Base-by-base conservation (phyloP, 2,888 invertebrate species). In the Sicus ferrugineus region DNA sequence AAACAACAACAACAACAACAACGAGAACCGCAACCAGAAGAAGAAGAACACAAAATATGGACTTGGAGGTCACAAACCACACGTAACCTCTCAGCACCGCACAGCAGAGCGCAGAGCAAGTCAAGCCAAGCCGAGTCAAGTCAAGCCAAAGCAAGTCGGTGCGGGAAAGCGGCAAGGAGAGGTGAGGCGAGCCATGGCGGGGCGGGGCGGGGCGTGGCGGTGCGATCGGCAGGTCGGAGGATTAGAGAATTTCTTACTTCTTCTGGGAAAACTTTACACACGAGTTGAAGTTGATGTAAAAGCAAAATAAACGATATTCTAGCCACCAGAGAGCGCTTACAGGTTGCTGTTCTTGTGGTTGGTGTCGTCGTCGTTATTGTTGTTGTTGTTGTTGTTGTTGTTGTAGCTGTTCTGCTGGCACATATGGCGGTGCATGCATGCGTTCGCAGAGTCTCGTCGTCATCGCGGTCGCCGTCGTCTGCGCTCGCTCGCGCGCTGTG, bases 71-170 rank as follows among this genome's bases (percentile, higher is more conserved):
- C 80, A 80, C 77, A 80, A 77, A 76, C 77, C 80, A 80, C 80
- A 79, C 78, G 78, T 80, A 80, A 80, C 80, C 81, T 76, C 59
- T 54, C n/a, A n/a, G n/a, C n/a, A n/a, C n/a, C n/a, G n/a, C n/a
- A n/a, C n/a, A n/a, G 48, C 67, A 59, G 59, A 59, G 59, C 31
- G 48, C 48, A 28, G 50, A 64, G 30, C 67, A 28, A 38, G 30
- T 23, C 16, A n/a, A 48, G 46, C n/a, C 19, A 23, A 46, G 28
- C 46, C 21, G 23, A 21, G 23, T 21, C 28, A 46, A 58, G 28
- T 19, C 26, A 42, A 16, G 66, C 56, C 48, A 19, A 46, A 54
- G 54, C 54, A n/a, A n/a, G n/a, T n/a, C n/a, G n/a, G n/a, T n/a
- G n/a, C n/a, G n/a, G n/a, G n/a, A n/a, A n/a, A n/a, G n/a, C 48